phyloP scores from a whole-genome alignment of 2,113 vertebrate species.

The Paratilapia polleni region DNA sequence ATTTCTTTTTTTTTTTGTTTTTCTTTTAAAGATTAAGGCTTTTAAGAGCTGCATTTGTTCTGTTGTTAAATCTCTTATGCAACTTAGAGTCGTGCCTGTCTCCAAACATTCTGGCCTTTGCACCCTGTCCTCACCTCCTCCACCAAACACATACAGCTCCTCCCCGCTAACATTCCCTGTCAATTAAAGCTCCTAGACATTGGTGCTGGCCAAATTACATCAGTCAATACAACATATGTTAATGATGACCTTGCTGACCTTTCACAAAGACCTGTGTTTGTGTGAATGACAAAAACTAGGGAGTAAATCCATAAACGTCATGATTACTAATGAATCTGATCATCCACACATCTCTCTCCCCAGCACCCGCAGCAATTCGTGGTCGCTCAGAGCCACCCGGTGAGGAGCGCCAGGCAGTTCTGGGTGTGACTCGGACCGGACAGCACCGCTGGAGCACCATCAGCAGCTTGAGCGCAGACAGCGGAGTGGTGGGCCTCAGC shows the following conservation, averaged over 20 bases:
- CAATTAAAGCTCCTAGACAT: constrained; percentile 11
- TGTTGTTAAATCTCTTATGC: neutral
- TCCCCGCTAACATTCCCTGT: constrained; percentile 5
- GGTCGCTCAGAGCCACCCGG: constrained; percentile 78
- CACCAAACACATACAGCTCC: neutral
- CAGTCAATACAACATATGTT: constrained; percentile 34
- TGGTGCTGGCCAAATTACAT: neutral
- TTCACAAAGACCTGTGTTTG: neutral
- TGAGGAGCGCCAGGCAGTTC: constrained; percentile 75
- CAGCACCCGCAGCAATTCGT: constrained; percentile 72
- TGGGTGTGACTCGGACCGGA: constrained; percentile 63
- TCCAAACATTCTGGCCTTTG: constrained; percentile 7
- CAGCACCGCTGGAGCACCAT: constrained; percentile 91
- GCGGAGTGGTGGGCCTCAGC: constrained; percentile 86
- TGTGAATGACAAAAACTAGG: neutral
- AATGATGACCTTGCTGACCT: constrained; percentile 20
- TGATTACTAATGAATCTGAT: neutral
- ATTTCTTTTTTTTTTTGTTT: neutral
- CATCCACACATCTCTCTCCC: neutral
- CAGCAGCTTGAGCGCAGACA: constrained; percentile 91
- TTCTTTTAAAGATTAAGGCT: neutral
- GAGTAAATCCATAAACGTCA: constrained; percentile 9
- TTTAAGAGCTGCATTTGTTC: neutral
- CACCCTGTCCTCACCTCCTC: neutral
- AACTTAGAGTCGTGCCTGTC: neutral